phyloP scores from a whole-genome alignment of 2,888 invertebrate species.

The Formica aserva region DNA sequence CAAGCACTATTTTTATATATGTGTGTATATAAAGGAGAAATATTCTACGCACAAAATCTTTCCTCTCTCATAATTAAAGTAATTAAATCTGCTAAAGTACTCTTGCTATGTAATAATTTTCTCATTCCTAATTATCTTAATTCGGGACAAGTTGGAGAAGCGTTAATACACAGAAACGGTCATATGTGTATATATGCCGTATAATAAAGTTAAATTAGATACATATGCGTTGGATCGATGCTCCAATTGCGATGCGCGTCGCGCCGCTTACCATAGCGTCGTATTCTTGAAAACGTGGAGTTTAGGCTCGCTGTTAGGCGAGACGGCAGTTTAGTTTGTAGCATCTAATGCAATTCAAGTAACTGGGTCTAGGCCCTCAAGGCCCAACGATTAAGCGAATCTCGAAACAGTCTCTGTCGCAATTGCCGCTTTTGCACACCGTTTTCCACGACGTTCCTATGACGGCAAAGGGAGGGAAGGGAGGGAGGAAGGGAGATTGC shows the following conservation, averaged over 20 bases:
- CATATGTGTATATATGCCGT: neutral
- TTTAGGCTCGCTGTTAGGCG: conserved; percentile 38
- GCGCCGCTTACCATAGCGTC: conserved; percentile 14
- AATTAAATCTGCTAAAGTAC: neutral
- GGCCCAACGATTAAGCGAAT: conserved; percentile 83
- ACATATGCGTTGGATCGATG: conserved; percentile 13
- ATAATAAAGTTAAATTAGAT: conserved; percentile 21
- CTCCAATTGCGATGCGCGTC: conserved; percentile 35
- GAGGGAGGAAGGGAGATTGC: conserved; percentile 65
- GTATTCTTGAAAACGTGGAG: neutral
- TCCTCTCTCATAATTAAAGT: neutral
- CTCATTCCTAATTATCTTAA: neutral
- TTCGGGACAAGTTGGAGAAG: neutral
- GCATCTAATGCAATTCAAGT: conserved; percentile 74
- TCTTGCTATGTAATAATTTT: neutral
- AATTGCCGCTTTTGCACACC: conserved; percentile 77
- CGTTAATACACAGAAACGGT: neutral
- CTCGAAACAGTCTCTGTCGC: conserved; percentile 82
- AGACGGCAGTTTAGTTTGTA: conserved; percentile 60
- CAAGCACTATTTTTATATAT: neutral
- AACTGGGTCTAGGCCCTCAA: conserved; percentile 83
- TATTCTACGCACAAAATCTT: neutral
- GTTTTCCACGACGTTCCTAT: conserved; percentile 74
- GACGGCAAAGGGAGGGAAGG: conserved; percentile 55
- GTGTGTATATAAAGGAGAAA: neutral